A percentile compares a stretch with the other conserved stretches of the same genome.
Conservation (phyloP, 2,888 invertebrate species). For the Galeruca laticollis region DNA sequence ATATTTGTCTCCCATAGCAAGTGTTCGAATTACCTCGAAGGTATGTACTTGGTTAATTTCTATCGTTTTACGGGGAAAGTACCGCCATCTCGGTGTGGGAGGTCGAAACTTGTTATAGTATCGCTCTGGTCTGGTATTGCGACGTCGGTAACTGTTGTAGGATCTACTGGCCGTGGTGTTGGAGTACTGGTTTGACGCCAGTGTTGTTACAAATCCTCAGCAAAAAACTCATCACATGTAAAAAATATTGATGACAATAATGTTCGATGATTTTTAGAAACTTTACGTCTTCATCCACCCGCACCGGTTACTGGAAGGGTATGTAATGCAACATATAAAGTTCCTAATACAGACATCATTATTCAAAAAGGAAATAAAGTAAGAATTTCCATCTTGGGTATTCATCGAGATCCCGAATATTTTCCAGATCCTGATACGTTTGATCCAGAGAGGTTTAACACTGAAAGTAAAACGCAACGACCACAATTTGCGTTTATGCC, state of each 20-base stretch:
- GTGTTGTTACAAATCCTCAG: too few relatives aligned
- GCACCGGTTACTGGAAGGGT: constrained; percentile 44
- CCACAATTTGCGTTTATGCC: constrained; percentile 64
- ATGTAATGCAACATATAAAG: constrained; percentile 50
- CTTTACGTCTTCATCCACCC: constrained; percentile 52
- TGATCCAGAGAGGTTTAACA: constrained; percentile 72
- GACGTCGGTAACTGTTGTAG: too few relatives aligned
- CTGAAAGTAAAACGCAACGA: constrained; percentile 68
- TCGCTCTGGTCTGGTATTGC: too few relatives aligned
- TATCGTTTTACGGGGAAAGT: too few relatives aligned
- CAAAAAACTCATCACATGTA: too few relatives aligned
- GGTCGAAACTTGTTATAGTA: too few relatives aligned
- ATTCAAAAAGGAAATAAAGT: constrained; percentile 48
- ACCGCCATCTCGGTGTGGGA: too few relatives aligned
- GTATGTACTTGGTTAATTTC: too few relatives aligned
- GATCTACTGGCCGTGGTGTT: too few relatives aligned
- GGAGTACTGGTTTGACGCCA: too few relatives aligned
- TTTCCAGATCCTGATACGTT: constrained; percentile 72
- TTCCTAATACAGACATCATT: constrained; percentile 48
- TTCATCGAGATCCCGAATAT: constrained; percentile 54
- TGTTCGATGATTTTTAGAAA: constrained; percentile 46
- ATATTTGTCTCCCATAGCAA: too few relatives aligned
- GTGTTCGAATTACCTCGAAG: too few relatives aligned
- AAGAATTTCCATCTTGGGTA: constrained; percentile 46
- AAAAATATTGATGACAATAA: background rate